Evolutionary conservation across 1,140 invertebrate species (phyloP).

Genomic region (Macrostomum lignano): DNA sequence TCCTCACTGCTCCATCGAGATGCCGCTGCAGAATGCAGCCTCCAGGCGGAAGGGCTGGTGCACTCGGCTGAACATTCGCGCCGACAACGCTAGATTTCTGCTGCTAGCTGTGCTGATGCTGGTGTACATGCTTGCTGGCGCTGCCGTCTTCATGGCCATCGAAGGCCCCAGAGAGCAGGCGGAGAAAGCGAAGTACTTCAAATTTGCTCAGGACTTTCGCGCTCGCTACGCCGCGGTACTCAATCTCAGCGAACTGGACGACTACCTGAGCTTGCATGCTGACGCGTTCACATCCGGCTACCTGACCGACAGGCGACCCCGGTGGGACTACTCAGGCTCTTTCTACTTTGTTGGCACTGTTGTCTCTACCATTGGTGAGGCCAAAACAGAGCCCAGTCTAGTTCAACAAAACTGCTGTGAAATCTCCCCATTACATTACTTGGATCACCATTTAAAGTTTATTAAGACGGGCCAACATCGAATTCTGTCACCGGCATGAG

Average conservation of each 20-base stretch:
- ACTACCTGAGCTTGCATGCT: constrained; percentile 33
- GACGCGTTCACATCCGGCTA: constrained; percentile 33
- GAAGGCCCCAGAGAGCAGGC: constrained; percentile 32
- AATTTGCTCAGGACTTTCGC: constrained; percentile 28
- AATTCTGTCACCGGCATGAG: no score
- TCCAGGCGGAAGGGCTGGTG: constrained; percentile 14
- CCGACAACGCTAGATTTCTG: constrained; percentile 39
- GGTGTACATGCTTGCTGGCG: constrained; percentile 36
- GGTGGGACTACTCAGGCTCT: constrained; percentile 39
- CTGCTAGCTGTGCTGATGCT: constrained; percentile 35
- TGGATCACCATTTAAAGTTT: no score
- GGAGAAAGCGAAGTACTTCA: constrained; percentile 24
- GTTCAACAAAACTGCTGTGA: no score
- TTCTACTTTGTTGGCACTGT: constrained; percentile 42
- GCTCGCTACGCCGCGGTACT: constrained; percentile 21
- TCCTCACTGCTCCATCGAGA: no score
- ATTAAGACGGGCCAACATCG: no score
- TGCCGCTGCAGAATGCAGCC: not conserved
- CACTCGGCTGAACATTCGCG: constrained; percentile 29
- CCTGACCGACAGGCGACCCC: constrained; percentile 29
- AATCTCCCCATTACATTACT: no score
- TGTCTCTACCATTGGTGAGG: no score
- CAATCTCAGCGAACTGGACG: constrained; percentile 30
- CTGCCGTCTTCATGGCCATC: constrained; percentile 34
- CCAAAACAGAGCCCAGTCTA: no score